A percentile compares a stretch with the other conserved stretches of the same genome.
These are phyloP conservation scores for Endomychus coccineus DNA, from an alignment of 2,888 invertebrate species.

Conservation along the genomic window DNA sequence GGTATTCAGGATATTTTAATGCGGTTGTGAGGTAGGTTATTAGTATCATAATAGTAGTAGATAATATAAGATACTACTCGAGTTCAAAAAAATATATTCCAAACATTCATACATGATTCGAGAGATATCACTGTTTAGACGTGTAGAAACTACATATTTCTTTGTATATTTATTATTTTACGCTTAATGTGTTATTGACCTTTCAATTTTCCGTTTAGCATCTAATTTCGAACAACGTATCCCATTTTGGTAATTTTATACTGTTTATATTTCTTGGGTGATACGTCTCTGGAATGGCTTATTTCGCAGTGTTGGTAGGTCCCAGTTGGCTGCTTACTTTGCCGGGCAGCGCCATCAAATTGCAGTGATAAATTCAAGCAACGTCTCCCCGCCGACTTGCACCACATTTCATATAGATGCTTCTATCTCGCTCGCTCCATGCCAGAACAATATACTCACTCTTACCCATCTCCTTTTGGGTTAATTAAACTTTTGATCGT, in stretches of 20 bases:
- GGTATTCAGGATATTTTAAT: no score
- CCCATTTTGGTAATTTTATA: slow-evolving; percentile 32
- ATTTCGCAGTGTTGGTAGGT: slow-evolving; percentile 34
- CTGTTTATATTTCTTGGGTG: slow-evolving; percentile 38
- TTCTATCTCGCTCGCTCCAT: slow-evolving; percentile 2
- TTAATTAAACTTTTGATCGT: slow-evolving; percentile 42
- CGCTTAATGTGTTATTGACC: no score
- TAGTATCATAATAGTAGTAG: no score
- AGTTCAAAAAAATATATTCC: no score
- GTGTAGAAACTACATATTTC: no score
- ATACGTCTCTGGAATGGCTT: slow-evolving; percentile 39
- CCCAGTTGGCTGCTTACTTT: slow-evolving; percentile 38
- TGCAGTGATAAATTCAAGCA: slow-evolving; percentile 42
- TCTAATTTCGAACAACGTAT: slow-evolving; percentile 10
- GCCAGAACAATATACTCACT: not conserved
- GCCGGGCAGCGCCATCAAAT: slow-evolving; percentile 41
- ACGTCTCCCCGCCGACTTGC: slow-evolving; percentile 40
- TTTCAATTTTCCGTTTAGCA: slow-evolving; percentile 10
- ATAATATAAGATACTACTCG: no score
- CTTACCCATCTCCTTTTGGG: slow-evolving; percentile 31
- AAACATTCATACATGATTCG: no score
- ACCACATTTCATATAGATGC: slow-evolving; percentile 40
- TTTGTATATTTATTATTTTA: no score
- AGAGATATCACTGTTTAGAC: no score
- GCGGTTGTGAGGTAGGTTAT: no score